These are phyloP conservation scores for Belonocnema kinseyi DNA, from an alignment of 1,140 invertebrate species.

Conservation along the genomic window DNA sequence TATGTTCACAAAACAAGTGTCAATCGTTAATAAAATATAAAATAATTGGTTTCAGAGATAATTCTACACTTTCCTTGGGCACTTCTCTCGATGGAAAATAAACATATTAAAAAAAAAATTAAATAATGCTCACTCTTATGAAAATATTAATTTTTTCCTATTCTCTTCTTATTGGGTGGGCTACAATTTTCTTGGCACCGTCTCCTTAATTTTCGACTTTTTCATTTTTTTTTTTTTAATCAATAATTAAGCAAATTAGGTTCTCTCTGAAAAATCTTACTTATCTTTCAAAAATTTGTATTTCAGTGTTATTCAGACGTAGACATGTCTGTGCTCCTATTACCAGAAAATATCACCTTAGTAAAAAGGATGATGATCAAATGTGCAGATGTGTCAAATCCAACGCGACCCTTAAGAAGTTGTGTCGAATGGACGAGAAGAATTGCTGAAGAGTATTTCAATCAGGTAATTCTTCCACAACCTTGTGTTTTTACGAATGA, in stretches of 20 bases:
- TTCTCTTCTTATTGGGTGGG: too few relatives aligned
- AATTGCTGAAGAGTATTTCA: slow-evolving; percentile 95
- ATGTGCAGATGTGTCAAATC: slow-evolving; percentile 97
- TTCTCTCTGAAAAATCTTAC: background rate
- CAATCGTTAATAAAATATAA: too few relatives aligned
- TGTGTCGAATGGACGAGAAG: slow-evolving; percentile 95
- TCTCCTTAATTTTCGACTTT: too few relatives aligned
- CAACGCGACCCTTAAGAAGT: slow-evolving; percentile 87
- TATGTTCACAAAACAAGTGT: too few relatives aligned
- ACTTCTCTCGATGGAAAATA: too few relatives aligned
- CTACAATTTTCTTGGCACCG: too few relatives aligned
- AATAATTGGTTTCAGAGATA: too few relatives aligned
- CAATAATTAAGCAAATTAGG: background rate
- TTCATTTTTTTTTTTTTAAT: too few relatives aligned
- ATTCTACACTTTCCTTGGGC: too few relatives aligned
- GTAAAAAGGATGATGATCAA: slow-evolving; percentile 97
- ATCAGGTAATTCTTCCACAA: slow-evolving; percentile 77
- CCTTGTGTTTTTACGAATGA: background rate
- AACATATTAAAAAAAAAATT: too few relatives aligned
- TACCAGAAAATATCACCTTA: slow-evolving; percentile 87
- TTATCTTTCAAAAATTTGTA: slow-evolving; percentile 27
- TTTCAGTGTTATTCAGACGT: slow-evolving; percentile 63
- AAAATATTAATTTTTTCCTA: too few relatives aligned
- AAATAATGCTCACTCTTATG: too few relatives aligned
- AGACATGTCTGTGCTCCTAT: slow-evolving; percentile 76